Base-by-base conservation (phyloP, 2,888 invertebrate genomes). In the Mechanitis messenoides region DNA sequence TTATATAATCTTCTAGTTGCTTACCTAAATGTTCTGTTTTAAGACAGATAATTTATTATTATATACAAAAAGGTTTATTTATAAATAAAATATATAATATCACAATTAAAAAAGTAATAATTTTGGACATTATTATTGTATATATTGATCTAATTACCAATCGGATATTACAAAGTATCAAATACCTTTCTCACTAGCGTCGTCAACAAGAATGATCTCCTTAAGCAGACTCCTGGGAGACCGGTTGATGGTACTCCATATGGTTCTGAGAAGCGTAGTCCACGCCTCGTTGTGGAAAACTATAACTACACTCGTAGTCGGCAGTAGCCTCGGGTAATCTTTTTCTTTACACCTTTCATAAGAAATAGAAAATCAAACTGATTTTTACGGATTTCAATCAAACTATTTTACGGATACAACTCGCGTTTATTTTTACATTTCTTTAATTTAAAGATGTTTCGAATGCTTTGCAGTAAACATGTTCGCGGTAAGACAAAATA, bases 221-320 rank as follows among this genome's bases (percentile, higher is more conserved):
- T 95, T 94, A 59, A 99, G 92, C 60, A 98, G 87, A 1, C 94
- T 92, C 63, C 92, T 91, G 3, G 99, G 99, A 1, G 99, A 98
- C 60, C 98, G 92, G 85, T 97, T 97, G 73, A 99, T 98, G 42
- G 97, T 98, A 80, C 98, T 98, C 95, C 97, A 97, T 46, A 99
- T 97, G 0, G 99, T 99, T 58, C 99, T 92, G 66, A 99, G 91
- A 31, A 99, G 92, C 0, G 99, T 99, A 53, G 97, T 95, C 98
- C 98, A 99, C 0, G 99, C 99, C 85, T 99, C 99, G 84, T 99
- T 99, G 91, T 99, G 99, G 90, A 99, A 99, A 59, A 99, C 99
- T 75, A 99, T 98, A 66, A 99, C 97, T 74, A 99, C 97, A 75
- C 97, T 97, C 33, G 98, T 98, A 53, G 96, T 94, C 3, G 98